Conservation (phyloP, 2,888 invertebrate genomes). For the Clusia tigrina region DNA sequence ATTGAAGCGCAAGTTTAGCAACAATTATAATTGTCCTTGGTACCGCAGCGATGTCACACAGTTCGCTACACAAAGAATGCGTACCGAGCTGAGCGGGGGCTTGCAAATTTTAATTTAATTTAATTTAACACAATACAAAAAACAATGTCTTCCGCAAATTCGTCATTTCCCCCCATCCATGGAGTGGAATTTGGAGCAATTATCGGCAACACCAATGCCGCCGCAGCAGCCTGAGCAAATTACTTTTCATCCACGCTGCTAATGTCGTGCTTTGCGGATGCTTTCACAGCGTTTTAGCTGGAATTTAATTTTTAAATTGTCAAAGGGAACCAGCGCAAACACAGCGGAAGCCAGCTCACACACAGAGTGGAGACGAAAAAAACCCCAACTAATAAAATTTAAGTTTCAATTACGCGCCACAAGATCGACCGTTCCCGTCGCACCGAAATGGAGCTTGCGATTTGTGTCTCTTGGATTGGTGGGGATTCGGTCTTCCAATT, state of each 20-base stretch:
- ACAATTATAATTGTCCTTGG: background rate
- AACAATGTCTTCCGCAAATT: background rate
- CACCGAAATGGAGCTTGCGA: background rate
- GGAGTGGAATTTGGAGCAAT: background rate
- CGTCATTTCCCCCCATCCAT: background rate
- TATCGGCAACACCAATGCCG: constrained; percentile 9
- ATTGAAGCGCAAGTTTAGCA: background rate
- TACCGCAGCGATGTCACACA: background rate
- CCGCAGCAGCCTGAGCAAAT: constrained; percentile 9
- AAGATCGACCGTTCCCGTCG: background rate
- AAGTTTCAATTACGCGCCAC: constrained; percentile 16
- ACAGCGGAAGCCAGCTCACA: background rate
- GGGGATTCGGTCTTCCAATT: background rate
- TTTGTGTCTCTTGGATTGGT: background rate
- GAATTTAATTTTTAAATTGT: background rate
- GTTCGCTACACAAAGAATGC: background rate
- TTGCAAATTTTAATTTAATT: constrained; percentile 6
- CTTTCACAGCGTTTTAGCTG: background rate
- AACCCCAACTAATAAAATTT: constrained; percentile 7
- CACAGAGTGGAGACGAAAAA: background rate
- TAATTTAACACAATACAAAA: background rate
- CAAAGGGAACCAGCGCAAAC: background rate
- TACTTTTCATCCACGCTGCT: background rate
- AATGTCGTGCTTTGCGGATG: background rate
- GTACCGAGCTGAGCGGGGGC: background rate